These are phyloP conservation scores for Liparis tanakae DNA, from an alignment of 2,797 vertebrate genomes.

Conservation along the genomic window DNA sequence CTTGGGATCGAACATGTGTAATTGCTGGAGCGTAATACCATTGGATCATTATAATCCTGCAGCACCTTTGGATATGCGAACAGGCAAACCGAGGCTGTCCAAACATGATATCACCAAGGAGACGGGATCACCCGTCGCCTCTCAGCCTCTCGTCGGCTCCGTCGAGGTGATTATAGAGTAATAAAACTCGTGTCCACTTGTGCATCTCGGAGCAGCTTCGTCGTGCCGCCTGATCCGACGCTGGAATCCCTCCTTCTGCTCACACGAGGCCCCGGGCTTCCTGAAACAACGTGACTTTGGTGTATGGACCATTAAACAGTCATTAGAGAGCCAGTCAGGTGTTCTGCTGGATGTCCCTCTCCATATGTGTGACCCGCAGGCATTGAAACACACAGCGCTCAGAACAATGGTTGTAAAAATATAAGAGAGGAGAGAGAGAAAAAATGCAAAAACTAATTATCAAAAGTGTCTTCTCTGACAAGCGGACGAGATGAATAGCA, in stretches of 20 bases:
- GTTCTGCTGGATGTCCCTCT: constrained; percentile 37
- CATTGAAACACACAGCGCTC: constrained; percentile 19
- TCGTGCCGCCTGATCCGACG: constrained; percentile 48
- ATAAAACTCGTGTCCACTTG: constrained; percentile 59
- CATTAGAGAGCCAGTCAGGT: constrained; percentile 57
- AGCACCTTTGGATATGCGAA: constrained; percentile 30
- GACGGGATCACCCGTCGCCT: constrained; percentile 32
- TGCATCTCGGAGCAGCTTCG: constrained; percentile 45
- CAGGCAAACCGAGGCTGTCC: constrained; percentile 18
- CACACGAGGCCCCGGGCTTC: constrained; percentile 13
- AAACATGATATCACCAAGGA: constrained; percentile 33
- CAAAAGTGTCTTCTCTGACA: constrained; percentile 46
- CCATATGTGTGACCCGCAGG: constrained; percentile 37
- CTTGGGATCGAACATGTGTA: constrained; percentile 28
- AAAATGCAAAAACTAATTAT: constrained; percentile 24
- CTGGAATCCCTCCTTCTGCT: constrained; percentile 30
- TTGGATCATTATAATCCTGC: constrained; percentile 42
- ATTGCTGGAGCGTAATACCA: constrained; percentile 26
- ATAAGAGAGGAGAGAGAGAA: constrained; percentile 21
- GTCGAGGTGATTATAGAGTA: constrained; percentile 58
- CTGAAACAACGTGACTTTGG: constrained; percentile 29
- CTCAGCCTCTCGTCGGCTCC: constrained; percentile 36
- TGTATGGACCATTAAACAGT: constrained; percentile 63
- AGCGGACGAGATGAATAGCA: constrained; percentile 49
- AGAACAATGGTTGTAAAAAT: constrained; percentile 48